A percentile compares a stretch with the other conserved stretches of the same genome.
Conservation (phyloP, 2,797 vertebrate species). For the Steatocranus sp. region DNA sequence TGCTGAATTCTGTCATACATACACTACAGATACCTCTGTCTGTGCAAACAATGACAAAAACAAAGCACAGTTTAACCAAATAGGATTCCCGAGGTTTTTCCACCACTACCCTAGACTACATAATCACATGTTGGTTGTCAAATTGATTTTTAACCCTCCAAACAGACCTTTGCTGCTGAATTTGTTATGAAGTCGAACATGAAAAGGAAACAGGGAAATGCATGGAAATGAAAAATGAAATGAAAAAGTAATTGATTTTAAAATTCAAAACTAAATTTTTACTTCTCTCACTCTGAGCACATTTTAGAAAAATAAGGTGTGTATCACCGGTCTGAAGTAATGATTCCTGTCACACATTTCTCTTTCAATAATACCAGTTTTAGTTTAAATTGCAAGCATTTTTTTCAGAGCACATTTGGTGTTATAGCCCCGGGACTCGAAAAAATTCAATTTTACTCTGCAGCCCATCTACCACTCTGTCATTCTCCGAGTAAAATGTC, state of each 20-base stretch:
- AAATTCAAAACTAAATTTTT: not conserved
- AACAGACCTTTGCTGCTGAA: not conserved
- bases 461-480: not conserved
- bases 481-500: not conserved
- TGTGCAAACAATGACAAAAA: not conserved
- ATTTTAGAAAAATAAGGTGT: not conserved
- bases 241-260: not conserved
- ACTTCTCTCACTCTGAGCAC: not conserved
- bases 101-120: not conserved
- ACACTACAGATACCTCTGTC: not conserved
- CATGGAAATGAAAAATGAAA: not conserved
- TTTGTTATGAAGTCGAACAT: not conserved
- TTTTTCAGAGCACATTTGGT: not conserved
- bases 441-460: not conserved
- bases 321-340: not conserved
- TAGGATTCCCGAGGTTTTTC: not conserved
- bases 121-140: not conserved
- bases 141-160: not conserved
- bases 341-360: not conserved
- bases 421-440: not conserved
- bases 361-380: not conserved
- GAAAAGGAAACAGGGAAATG: not conserved
- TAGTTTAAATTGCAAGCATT: not conserved
- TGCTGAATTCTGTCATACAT: not conserved
- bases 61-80: not conserved